These are phyloP conservation scores for Petrocephalus microphthalmus DNA, from an alignment of 2,113 vertebrate species.

Conservation along the genomic window DNA sequence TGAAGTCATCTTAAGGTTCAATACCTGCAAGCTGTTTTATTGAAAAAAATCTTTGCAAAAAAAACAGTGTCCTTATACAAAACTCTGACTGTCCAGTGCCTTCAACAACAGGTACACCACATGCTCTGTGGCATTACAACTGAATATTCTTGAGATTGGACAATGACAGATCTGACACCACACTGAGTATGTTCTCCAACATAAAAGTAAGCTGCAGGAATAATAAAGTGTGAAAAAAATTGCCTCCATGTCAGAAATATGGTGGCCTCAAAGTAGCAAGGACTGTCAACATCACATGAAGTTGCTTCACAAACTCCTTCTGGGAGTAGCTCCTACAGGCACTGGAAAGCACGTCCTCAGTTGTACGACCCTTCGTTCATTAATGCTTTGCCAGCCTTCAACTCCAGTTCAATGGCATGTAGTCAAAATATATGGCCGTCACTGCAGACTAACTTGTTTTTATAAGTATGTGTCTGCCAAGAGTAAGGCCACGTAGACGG, in stretches of 20 bases:
- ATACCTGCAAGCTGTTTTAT: background rate
- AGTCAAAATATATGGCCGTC: slow-evolving; percentile 27
- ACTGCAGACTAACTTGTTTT: background rate
- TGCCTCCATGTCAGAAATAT: background rate
- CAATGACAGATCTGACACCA: background rate
- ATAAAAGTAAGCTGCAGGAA: background rate
- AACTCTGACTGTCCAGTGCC: background rate
- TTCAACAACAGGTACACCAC: background rate
- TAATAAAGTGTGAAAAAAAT: background rate
- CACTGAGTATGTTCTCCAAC: background rate
- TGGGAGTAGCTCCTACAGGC: background rate
- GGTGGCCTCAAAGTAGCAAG: background rate
- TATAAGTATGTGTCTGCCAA: slow-evolving; percentile 6
- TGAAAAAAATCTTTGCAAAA: background rate
- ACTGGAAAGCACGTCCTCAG: slow-evolving; percentile 20
- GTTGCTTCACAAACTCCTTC: background rate
- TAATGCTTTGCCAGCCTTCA: slow-evolving; percentile 23
- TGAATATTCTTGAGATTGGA: background rate
- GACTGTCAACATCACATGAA: background rate
- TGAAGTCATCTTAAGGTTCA: background rate
- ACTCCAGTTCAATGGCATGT: slow-evolving; percentile 4
- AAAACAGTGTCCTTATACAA: background rate
- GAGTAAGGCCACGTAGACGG: slow-evolving; percentile 9
- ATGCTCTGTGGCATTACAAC: background rate
- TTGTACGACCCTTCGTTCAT: slow-evolving; percentile 32